phyloP scores from a whole-genome alignment of 2,113 vertebrate species.

The Gasterosteus nipponicus region DNA sequence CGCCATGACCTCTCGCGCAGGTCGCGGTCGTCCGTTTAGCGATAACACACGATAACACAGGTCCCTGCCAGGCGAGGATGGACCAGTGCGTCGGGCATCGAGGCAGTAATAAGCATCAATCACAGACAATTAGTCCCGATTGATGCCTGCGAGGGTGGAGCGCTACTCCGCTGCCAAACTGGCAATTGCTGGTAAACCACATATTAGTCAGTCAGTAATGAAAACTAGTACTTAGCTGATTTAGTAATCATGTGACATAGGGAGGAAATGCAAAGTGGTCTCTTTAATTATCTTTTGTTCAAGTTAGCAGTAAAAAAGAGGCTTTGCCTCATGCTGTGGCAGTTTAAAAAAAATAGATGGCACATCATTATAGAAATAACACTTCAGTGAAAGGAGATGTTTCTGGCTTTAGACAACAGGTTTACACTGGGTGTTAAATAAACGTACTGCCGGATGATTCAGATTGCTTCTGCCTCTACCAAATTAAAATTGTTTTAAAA shows the following conservation, averaged over 20 bases:
- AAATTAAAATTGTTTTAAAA: not conserved
- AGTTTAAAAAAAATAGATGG: not conserved
- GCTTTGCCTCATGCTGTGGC: not conserved
- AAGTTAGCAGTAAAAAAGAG: slow-evolving; percentile 14
- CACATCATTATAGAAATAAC: not conserved
- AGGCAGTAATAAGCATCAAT: slow-evolving; percentile 63
- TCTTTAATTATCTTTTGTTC: slow-evolving; percentile 15
- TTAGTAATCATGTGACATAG: slow-evolving; percentile 22
- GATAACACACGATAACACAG: not conserved
- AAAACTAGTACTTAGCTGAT: slow-evolving; percentile 43
- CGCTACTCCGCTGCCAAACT: slow-evolving; percentile 32
- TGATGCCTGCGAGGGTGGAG: slow-evolving; percentile 39
- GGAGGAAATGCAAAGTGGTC: slow-evolving; percentile 8
- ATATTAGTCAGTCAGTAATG: slow-evolving; percentile 47
- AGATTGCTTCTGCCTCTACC: not conserved
- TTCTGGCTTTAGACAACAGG: not conserved
- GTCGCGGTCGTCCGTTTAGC: slow-evolving; percentile 40
- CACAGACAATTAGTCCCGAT: slow-evolving; percentile 65
- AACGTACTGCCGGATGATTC: not conserved
- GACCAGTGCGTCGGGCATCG: slow-evolving; percentile 17
- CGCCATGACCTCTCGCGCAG: slow-evolving; percentile 63
- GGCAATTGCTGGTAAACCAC: slow-evolving; percentile 45
- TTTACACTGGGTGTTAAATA: not conserved
- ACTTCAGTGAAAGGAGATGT: not conserved
- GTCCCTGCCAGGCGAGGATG: slow-evolving; percentile 26